Conservation (phyloP, 2,797 vertebrate species). For the Cirrhinus molitorella region DNA sequence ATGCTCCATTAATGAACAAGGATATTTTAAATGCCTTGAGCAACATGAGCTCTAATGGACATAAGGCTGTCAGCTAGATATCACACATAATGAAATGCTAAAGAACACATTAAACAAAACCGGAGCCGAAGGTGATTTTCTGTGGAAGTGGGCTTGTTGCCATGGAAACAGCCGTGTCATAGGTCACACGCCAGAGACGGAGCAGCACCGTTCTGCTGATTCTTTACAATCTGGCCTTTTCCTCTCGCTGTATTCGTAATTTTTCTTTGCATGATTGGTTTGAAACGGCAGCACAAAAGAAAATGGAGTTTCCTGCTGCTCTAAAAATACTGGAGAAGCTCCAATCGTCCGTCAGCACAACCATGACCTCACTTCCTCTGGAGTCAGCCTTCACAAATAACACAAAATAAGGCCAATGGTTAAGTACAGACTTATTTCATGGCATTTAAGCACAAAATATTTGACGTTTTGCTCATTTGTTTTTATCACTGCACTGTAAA, state of each 20-base stretch:
- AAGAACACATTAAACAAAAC: neutral
- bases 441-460: neutral
- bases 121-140: neutral
- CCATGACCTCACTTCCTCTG: neutral
- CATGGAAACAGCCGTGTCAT: neutral
- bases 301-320: neutral
- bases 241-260: neutral
- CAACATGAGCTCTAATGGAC: neutral
- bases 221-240: neutral
- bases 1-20: neutral
- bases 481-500: too few species aligned
- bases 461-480: neutral
- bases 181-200: conserved; percentile 4
- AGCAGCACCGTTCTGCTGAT: neutral
- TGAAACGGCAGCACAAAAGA: neutral
- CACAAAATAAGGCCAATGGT: neutral
- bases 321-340: neutral
- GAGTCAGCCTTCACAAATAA: neutral
- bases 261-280: neutral
- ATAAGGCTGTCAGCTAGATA: neutral
- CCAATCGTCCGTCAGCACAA: neutral
- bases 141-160: neutral
- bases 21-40: too few species aligned
- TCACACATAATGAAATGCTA: neutral
- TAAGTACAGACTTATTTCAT: neutral